Percentiles rank a stretch among this genome's conserved stretches.
These are phyloP conservation scores for Scyliorhinus canicula DNA, from an alignment of 2,797 vertebrate genomes.

Conservation along the genomic window DNA sequence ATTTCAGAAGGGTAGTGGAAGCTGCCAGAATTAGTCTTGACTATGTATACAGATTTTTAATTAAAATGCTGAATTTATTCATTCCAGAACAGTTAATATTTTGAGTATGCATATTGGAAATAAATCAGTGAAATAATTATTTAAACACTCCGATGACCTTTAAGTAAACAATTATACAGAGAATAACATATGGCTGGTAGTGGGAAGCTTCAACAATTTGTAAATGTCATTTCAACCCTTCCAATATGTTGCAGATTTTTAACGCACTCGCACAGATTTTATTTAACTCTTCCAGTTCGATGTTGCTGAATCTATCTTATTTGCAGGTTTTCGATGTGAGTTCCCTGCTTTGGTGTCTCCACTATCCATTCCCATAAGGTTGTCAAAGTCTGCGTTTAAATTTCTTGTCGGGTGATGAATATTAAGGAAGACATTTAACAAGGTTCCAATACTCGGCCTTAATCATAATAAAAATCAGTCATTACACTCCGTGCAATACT, in stretches of 20 bases:
- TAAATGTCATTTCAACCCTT: neutral
- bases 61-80: neutral
- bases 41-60: constrained; percentile 31
- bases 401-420: neutral
- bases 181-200: neutral
- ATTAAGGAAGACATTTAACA: neutral
- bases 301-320: neutral
- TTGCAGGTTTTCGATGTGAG: neutral
- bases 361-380: neutral
- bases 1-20: neutral
- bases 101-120: neutral
- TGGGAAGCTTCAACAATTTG: constrained; percentile 7
- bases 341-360: neutral
- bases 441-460: neutral
- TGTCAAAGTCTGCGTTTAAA: neutral
- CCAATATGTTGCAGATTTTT: neutral
- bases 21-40: constrained; percentile 11
- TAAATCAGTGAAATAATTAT: constrained; percentile 23
- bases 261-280: neutral
- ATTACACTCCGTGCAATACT: neutral
- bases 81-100: neutral
- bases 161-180: neutral
- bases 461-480: neutral
- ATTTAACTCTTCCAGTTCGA: neutral
- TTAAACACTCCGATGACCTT: constrained; percentile 18